Evolutionary conservation across 1,140 invertebrate genomes (phyloP), one percentile per base, ranked within the genome.

Genomic region (Leptinotarsa lineolata): DNA sequence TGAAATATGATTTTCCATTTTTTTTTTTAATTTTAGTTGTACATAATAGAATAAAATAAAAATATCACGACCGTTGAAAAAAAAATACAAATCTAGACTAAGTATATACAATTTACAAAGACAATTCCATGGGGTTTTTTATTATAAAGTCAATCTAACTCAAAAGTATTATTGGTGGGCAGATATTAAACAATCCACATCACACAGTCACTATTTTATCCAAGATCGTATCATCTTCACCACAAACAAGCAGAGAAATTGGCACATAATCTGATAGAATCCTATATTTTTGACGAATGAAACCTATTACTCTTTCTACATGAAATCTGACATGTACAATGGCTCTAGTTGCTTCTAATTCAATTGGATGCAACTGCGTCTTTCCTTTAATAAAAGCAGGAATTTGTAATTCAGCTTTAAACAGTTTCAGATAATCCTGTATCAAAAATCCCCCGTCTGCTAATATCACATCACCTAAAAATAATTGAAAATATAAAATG

Each of bases 391-490:
- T 22, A 22, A 22, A 22, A 22, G 21, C 21, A 22, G 21, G 21
- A 22, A 22, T 22, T 22, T n/a, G n/a, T n/a, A 70, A 20, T 12
- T 12, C 21, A 13, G 68, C 68, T 15, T 12, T 2, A 13, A 58
- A 22, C 21, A 59, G 13, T 59, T 39, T 20, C 8, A 58, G 13
- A 15, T 3, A 24, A 39, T 70, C 66, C n/a, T 72, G 30, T 61
- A 74, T 74, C 67, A 68, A 44, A 68, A 77, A 77, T 60, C 76
- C 76, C 46, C 74, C 58, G 44, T 76, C 72, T 21, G 76, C 76
- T 11, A 75, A 65, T 61, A 77, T 58, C 21, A 72, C n/a, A 72
- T 77, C 70, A 1, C 73, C 68, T 61, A 54, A 54, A 54, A 54
- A 54, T 54, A 12, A 12, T n/a, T n/a, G n/a, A n/a, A n/a, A 54